phyloP scores from a whole-genome alignment of 2,113 vertebrate genomes.

The Cyphomyrus plagiostoma region DNA sequence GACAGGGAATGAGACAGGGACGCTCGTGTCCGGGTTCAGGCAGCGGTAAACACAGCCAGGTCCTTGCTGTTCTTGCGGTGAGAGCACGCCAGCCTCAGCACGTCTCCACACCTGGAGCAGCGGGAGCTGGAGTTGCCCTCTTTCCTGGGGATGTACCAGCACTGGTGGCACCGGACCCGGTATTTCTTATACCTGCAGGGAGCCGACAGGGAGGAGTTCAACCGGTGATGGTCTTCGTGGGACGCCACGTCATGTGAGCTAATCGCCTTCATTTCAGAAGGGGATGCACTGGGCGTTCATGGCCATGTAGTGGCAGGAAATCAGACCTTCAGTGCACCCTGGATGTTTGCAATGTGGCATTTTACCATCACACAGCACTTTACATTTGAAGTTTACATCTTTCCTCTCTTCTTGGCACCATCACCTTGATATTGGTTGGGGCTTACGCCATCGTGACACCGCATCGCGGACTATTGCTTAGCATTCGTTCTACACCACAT shows the following conservation, averaged over 20 bases:
- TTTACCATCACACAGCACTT: not conserved
- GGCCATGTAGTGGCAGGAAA: not conserved
- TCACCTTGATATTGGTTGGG: not conserved
- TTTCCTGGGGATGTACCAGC: conserved; percentile 82
- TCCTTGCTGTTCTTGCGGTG: conserved; percentile 44
- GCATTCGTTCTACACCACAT: not conserved
- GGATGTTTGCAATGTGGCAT: not conserved
- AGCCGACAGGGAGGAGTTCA: not conserved
- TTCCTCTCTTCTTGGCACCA: not conserved
- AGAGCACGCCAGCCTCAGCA: conserved; percentile 43
- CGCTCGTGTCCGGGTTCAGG: not conserved
- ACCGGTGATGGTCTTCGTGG: not conserved
- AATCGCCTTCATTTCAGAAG: not conserved
- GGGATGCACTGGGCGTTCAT: not conserved
- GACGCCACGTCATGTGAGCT: not conserved
- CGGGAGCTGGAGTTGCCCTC: conserved; percentile 62
- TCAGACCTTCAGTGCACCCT: not conserved
- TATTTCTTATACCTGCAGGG: conserved; percentile 82
- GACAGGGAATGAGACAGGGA: not conserved
- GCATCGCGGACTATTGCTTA: not conserved
- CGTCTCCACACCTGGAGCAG: conserved; percentile 71
- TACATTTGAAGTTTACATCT: not conserved
- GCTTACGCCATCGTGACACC: not conserved
- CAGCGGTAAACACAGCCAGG: not conserved
- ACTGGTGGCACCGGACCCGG: conserved; percentile 69